Evolutionary conservation across 2,113 vertebrate genomes (phyloP), one percentile per base, ranked within the genome.

Genomic region (Hippolais icterina): DNA sequence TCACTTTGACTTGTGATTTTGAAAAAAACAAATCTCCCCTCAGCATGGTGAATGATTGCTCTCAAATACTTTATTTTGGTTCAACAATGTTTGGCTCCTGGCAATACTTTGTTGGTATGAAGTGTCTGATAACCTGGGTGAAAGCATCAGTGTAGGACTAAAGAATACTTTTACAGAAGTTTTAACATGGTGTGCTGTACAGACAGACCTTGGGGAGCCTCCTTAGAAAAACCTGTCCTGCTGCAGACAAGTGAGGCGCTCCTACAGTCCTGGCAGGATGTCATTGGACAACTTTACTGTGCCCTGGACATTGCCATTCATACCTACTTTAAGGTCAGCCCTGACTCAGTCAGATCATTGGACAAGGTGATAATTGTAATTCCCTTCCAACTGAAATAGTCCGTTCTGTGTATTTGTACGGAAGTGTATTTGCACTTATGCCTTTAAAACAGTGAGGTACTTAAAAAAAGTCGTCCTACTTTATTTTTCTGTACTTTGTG

Each of bases 191-290:
- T 3, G 17, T 60, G 33, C 35, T 64, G 44, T 21, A 14, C 9
- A 9, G 47, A 39, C n/a, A 35, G 41, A 47, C 23, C 29, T 50
- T n/a, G 31, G 23, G 49, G 37, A 8, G 5, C 25, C 23, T 46
- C 53, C 35, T 60, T 24, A 11, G 33, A 17, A 60, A 50, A 52
- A 18, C 3, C 15, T 18, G 2, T 9, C 8, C 11, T 6, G 4
- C 25, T 81, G n/a, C 27, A 52, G 46, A 14, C 3, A 6, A 20
- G 21, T 6, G 23, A 46, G 24, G 24, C 0, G 1, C 21, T 42
- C 0, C 3, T 9, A 0, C 6, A 4, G 23, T 18, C 35, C 42
- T 22, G 29, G 25, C 29, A 39, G 54, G 52, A 31, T 41, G 35
- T 46, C 54, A 10, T 1, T 25, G 5, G 15, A 8, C 7, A 6